Evolutionary conservation across 2,888 invertebrate species (phyloP), one percentile per base, ranked within the genome.

Genomic region (Apocheima hispidaria): DNA sequence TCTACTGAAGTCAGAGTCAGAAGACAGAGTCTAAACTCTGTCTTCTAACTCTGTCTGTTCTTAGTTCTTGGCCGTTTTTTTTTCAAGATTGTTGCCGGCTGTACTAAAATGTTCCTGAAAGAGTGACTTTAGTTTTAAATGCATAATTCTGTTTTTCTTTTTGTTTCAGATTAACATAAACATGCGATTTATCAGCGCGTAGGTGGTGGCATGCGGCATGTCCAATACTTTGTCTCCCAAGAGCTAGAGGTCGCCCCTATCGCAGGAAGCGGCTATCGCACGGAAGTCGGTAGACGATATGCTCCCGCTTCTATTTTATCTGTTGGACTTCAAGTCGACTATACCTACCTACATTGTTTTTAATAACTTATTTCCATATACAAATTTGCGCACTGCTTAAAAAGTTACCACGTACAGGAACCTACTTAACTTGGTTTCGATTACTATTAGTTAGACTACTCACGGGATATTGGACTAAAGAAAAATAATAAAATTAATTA

Each of bases 211-310:
- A 50, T 21, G 21, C 1, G 4, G 23, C 16, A 50, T 21, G 36
- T 51, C 18, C 18, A 18, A 20, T 28, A 51, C 51, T 51, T 51
- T 54, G 33, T 60, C 54, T 60, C 60, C 54, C 60, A 60, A 63
- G 66, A 61, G 66, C 28, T 51, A 51, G 51, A 51, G 51, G 56
- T 53, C 63, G 53, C 56, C 18, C 12, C 43, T 63, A 63, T 66
- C 66, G 48, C 43, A 58, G 66, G 66, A 66, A 49, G 53, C 41
- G 43, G 53, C 18, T 66, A 63, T 60, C 60, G 20, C n/a, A 30
- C 57, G 66, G 66, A 66, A 52, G 60, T 46, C 60, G 26, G 30
- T 51, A 59, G 52, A 56, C 35, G 59, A 62, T 61, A 60, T 28
- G 40, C 23, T 38, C 46, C 28, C 48, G 44, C 54, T 35, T 48